Conservation (phyloP, 2,797 vertebrate species). For the Lates japonicus region DNA sequence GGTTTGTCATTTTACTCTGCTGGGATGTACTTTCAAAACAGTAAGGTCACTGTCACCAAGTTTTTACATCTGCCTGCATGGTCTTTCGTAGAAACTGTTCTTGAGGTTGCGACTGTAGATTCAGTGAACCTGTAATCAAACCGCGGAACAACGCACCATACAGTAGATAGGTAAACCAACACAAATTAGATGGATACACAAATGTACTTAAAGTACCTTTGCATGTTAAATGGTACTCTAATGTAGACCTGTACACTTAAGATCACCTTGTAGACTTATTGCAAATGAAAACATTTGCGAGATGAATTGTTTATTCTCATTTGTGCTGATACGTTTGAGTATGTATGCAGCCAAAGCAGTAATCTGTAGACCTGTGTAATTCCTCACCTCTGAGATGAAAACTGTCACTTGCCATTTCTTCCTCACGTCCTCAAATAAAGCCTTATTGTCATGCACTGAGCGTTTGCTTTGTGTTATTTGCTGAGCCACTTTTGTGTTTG, state of each 20-base stretch:
- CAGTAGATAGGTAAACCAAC: constrained; percentile 55
- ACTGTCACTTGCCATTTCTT: constrained; percentile 61
- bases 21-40: constrained; percentile 65
- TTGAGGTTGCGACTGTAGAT: constrained; percentile 60
- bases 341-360: constrained; percentile 72
- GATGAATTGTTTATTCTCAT: constrained; percentile 58
- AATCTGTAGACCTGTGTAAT: constrained; percentile 70
- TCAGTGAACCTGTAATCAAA: constrained; percentile 58
- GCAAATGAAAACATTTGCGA: constrained; percentile 57
- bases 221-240: constrained; percentile 82
- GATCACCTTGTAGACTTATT: constrained; percentile 62
- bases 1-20: constrained; percentile 60
- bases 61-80: constrained; percentile 73
- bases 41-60: constrained; percentile 55
- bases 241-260: constrained; percentile 70
- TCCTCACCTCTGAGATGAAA: constrained; percentile 64
- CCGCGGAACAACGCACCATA: constrained; percentile 49
- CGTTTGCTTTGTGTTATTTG: neutral
- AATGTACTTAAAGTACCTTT: constrained; percentile 60
- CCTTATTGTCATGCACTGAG: constrained; percentile 70
- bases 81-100: constrained; percentile 54
- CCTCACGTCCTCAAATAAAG: constrained; percentile 82
- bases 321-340: constrained; percentile 62
- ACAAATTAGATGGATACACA: constrained; percentile 66
- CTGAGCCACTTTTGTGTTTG: neutral